Conservation (phyloP, 2,888 invertebrate species). For the Plusia festucae region DNA sequence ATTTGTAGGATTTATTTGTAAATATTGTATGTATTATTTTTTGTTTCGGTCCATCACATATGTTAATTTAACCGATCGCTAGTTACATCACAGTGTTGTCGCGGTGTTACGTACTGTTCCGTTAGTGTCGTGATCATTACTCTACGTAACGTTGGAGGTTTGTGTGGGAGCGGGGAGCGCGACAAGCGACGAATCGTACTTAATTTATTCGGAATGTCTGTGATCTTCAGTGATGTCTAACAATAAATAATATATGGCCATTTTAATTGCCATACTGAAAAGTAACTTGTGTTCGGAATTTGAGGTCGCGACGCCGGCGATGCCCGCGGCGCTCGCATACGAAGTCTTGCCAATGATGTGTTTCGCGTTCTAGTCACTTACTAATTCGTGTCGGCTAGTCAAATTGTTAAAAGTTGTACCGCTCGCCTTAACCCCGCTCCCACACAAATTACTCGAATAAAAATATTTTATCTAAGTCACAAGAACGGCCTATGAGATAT, state of each 20-base stretch:
- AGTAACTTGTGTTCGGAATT: constrained; percentile 53
- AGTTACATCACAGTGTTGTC: constrained; percentile 58
- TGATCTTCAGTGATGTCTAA: constrained; percentile 65
- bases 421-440: constrained; percentile 49
- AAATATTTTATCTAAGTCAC: constrained; percentile 79
- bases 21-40: constrained; percentile 83
- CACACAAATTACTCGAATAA: constrained; percentile 51
- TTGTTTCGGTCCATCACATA: constrained; percentile 76
- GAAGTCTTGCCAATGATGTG: constrained; percentile 84
- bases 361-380: constrained; percentile 87
- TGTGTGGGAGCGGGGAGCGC: constrained; percentile 45
- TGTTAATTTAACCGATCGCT: constrained; percentile 61
- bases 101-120: constrained; percentile 16
- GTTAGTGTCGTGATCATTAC: constrained; percentile 31
- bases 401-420: constrained; percentile 63
- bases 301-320: constrained; percentile 37
- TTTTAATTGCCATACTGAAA: constrained; percentile 67
- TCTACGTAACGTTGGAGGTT: constrained; percentile 38
- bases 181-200: constrained; percentile 54
- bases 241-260: constrained; percentile 62
- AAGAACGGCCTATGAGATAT: constrained; percentile 81
- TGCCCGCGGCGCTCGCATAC: constrained; percentile 52
- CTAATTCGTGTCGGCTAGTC: constrained; percentile 87
- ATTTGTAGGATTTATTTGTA: constrained; percentile 86
- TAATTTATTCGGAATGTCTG: constrained; percentile 73